Evolutionary conservation across 2,113 vertebrate species (phyloP).

Genomic region (Peromyscus californicus): DNA sequence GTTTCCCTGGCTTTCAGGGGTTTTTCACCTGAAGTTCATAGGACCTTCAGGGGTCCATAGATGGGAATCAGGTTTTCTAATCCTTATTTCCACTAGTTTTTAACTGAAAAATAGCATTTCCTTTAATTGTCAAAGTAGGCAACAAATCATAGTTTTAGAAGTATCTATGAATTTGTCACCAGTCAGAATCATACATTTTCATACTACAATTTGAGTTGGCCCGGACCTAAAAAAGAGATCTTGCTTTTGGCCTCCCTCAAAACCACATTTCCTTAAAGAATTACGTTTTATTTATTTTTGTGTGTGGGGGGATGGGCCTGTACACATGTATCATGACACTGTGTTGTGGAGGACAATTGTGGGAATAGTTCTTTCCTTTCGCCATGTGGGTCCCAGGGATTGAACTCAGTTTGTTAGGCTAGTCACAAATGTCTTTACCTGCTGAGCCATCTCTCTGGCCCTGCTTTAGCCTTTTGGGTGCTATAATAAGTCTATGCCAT

Average conservation of each 20-base stretch:
- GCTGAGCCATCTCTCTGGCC: not conserved
- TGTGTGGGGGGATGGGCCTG: not conserved
- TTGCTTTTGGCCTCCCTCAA: not conserved
- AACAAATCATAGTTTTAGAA: slow-evolving; percentile 17
- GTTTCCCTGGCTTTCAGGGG: not conserved
- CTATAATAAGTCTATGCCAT: not conserved
- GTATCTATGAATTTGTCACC: slow-evolving; percentile 45
- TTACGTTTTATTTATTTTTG: not conserved
- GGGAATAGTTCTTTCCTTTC: not conserved
- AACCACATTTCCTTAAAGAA: not conserved
- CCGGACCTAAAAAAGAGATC: not conserved
- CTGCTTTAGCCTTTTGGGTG: not conserved
- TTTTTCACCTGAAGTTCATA: slow-evolving; percentile 45
- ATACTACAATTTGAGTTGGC: not conserved
- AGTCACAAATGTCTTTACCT: not conserved
- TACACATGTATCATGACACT: not conserved
- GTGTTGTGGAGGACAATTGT: not conserved
- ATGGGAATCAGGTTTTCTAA: slow-evolving; percentile 48
- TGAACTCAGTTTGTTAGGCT: not conserved
- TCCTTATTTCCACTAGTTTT: slow-evolving; percentile 50
- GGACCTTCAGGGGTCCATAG: not conserved
- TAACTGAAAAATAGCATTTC: slow-evolving; percentile 44
- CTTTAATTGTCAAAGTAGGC: slow-evolving; percentile 22
- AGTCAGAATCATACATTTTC: slow-evolving; percentile 29
- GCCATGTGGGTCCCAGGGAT: not conserved